Base-by-base conservation (phyloP, 2,797 vertebrate species). In the Tangara arthus region DNA sequence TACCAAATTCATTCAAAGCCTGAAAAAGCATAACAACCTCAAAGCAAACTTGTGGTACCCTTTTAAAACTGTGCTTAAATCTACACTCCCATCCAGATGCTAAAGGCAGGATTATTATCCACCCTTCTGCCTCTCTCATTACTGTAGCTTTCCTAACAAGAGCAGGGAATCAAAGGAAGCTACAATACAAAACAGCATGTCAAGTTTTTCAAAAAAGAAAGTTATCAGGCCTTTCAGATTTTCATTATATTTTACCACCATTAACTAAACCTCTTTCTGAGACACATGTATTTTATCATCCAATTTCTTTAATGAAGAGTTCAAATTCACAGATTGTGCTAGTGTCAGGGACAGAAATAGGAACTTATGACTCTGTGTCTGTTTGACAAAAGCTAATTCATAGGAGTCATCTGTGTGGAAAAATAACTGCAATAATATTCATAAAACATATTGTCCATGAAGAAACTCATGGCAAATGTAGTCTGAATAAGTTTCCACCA, bases 361-460 rank as follows among this genome's bases (percentile, higher is more conserved):
- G 39, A 94, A 89, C 57, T 53, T 75, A 70, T n/a, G 53, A 34
- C 34, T 83, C 73, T 34, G 19, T 52, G 46, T 46, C n/a, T 71
- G 6, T 55, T 60, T 93, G 55, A 88, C 49, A 88, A 88, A 95
- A 92, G 26, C 26, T 82, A 79, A 90, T 90, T 91, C 93, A 79
- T 46, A 76, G 37, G 21, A 91, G 63, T 83, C 32, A 37, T 57
- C 60, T 66, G 32, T 46, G 47, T 63, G 73, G 94, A 94, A 93
- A 84, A 96, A 94, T n/a, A 76, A 65, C 53, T 32, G 59, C 66
- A 53, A 69, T 16, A 23, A n/a, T n/a, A 72, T 65, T 94, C 72
- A 76, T 78, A 90, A 88, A 96, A 79, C 13, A 81, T 53, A 86
- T 49, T 90, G 46, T 15, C 76, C 75, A 59, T 81, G 53, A 91